phyloP scores from a whole-genome alignment of 2,797 vertebrate species.

The Pseudomugil tenellus region DNA sequence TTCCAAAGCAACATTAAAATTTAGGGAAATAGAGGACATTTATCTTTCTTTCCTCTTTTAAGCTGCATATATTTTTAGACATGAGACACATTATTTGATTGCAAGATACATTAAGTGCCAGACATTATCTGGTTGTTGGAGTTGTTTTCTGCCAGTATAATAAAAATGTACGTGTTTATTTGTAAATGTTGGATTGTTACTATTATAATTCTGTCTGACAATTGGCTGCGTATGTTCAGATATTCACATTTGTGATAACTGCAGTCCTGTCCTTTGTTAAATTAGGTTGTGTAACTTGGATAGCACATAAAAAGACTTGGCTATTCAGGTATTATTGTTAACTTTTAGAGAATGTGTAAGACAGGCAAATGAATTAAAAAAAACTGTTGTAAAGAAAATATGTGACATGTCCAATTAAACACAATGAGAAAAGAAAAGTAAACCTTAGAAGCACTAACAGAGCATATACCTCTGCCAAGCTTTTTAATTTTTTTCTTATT shows the following conservation, averaged over 20 bases:
- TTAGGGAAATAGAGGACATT: conserved; percentile 1
- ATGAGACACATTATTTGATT: neutral
- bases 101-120: too few species aligned
- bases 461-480: too few species aligned
- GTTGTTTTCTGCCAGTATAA: neutral
- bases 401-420: too few species aligned
- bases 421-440: neutral
- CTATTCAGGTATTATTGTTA: neutral
- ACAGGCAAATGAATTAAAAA: neutral
- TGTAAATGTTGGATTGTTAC: neutral
- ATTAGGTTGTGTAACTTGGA: neutral
- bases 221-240: neutral
- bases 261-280: neutral
- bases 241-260: neutral
- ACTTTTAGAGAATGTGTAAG: neutral
- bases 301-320: neutral
- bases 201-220: neutral
- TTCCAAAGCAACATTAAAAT: conserved; percentile 11
- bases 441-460: too few species aligned
- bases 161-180: neutral
- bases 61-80: neutral
- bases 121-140: neutral
- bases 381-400: too few species aligned
- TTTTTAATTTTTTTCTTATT: too few species aligned
- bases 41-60: neutral